phyloP scores from a whole-genome alignment of 23 tunicate species.

The Clavelina lepadiformis region DNA sequence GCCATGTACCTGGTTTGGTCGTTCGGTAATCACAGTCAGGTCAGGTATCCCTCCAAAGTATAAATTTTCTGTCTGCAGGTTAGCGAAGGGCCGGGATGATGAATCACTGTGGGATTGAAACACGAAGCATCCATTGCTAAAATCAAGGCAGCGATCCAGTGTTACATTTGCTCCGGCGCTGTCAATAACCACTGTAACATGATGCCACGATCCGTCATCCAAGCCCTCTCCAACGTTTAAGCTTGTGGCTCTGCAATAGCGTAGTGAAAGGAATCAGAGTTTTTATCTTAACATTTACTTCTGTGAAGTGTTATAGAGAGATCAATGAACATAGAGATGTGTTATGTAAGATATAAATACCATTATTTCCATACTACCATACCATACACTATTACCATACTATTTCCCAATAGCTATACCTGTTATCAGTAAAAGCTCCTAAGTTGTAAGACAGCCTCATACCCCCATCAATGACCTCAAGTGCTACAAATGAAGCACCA shows the following conservation, averaged over 20 bases:
- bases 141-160: conserved; percentile 9
- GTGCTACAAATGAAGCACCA: conserved; percentile 19
- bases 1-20: conserved; percentile 36
- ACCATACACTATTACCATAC: too few relatives aligned
- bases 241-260: too few relatives aligned
- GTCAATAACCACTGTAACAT: conserved; percentile 6
- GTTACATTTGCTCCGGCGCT: background rate
- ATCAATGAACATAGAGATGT: too few relatives aligned
- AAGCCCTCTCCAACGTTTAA: conserved; percentile 10
- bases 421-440: background rate
- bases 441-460: conserved; percentile 36
- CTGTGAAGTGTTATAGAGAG: too few relatives aligned
- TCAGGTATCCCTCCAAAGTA: conserved; percentile 47
- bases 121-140: conserved; percentile 7
- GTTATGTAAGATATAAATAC: too few relatives aligned
- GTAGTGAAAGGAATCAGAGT: too few relatives aligned
- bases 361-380: too few relatives aligned
- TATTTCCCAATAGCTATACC: background rate
- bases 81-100: conserved; percentile 1
- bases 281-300: too few relatives aligned
- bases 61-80: conserved; percentile 2
- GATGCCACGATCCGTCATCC: conserved; percentile 50
- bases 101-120: conserved; percentile 1
- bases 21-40: conserved; percentile 10
- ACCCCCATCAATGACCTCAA: conserved; percentile 60